Evolutionary conservation across 2,888 invertebrate species (phyloP).

Genomic region (Drosophila fungiperda): DNA sequence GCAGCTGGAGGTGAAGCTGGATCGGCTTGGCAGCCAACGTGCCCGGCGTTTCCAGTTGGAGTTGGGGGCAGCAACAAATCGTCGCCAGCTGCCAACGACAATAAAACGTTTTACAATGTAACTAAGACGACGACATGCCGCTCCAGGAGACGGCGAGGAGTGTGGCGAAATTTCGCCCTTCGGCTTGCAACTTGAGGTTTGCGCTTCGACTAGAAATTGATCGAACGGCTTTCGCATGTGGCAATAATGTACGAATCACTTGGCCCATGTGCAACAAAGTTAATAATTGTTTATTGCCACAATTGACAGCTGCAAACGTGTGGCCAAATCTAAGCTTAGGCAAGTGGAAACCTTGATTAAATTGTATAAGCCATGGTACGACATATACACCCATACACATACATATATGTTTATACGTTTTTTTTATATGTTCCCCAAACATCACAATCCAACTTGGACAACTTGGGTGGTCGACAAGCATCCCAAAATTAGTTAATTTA

Average conservation of each 20-base stretch:
- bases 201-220: slow-evolving; percentile 13
- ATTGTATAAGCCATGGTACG: not conserved
- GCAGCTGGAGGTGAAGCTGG: slow-evolving; percentile 10
- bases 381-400: not conserved
- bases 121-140: slow-evolving; percentile 71
- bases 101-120: slow-evolving; percentile 80
- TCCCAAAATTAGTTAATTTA: not conserved
- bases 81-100: slow-evolving; percentile 74
- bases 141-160: not conserved
- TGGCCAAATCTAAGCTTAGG: not conserved
- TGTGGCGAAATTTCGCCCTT: not conserved
- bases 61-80: slow-evolving; percentile 64
- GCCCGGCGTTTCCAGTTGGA: not conserved
- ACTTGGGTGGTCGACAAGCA: not conserved
- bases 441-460: not conserved
- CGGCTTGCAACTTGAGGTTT: slow-evolving; percentile 4
- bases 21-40: not conserved
- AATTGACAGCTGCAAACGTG: slow-evolving; percentile 18
- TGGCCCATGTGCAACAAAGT: slow-evolving; percentile 55
- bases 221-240: slow-evolving; percentile 53
- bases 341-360: not conserved
- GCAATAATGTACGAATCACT: slow-evolving; percentile 70
- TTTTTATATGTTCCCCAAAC: not conserved
- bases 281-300: slow-evolving; percentile 39
- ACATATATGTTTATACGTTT: not conserved